These are phyloP conservation scores for Megalonaias nervosa DNA, from an alignment of 1,140 invertebrate genomes.

Conservation along the genomic window DNA sequence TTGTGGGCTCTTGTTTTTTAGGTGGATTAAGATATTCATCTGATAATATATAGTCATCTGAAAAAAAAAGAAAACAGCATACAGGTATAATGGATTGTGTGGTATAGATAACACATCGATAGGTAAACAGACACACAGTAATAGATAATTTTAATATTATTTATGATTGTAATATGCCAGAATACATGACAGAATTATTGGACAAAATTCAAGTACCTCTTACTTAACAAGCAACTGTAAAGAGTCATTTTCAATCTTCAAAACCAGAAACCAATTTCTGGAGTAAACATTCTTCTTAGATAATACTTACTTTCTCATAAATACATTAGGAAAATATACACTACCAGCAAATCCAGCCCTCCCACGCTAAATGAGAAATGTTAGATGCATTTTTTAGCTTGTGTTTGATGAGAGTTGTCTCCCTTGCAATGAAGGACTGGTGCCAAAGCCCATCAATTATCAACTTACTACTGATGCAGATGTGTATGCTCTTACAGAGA, in stretches of 20 bases:
- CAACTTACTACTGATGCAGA: no score
- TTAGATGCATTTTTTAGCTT: no score
- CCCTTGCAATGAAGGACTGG: no score
- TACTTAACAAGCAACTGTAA: neutral
- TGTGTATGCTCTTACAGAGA: no score
- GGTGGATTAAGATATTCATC: constrained; percentile 57
- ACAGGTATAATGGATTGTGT: neutral
- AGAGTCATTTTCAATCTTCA: neutral
- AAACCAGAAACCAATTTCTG: no score
- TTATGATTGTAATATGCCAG: neutral
- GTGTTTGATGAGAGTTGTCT: no score
- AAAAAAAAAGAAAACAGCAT: constrained; percentile 1
- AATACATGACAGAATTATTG: neutral
- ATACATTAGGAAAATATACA: no score
- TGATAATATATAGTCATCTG: constrained; percentile 54
- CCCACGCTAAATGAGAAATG: no score
- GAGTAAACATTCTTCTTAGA: no score
- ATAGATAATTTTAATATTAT: neutral
- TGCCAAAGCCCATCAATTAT: no score
- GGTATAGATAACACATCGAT: neutral
- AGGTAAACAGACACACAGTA: neutral
- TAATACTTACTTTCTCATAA: no score
- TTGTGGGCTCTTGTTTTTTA: constrained; percentile 31
- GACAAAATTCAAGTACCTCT: neutral
- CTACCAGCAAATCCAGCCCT: no score